Percentiles rank a stretch among this genome's conserved stretches.
Evolutionary conservation across 2,797 vertebrate species (phyloP).

Genomic region (Heliangelus exortis): DNA sequence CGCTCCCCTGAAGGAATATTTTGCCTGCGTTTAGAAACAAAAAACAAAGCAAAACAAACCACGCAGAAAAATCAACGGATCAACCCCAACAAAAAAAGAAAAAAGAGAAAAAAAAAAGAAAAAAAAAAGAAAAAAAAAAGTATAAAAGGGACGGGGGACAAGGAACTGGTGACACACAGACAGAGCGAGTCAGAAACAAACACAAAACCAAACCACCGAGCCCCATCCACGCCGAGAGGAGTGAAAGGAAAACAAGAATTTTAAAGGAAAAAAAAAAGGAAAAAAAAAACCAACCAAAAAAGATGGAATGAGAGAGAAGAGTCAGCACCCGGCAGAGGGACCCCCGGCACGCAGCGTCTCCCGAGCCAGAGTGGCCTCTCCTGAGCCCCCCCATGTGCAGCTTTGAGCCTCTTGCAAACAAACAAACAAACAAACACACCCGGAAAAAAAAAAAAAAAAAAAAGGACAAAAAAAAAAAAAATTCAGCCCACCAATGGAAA

Average conservation of each 20-base stretch:
- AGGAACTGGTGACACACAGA: constrained; percentile 80
- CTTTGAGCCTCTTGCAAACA: constrained; percentile 90
- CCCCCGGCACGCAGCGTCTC: no score
- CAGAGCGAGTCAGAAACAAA: constrained; percentile 79
- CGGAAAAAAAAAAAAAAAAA: not conserved
- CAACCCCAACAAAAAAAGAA: no score
- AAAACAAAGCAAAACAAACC: no score
- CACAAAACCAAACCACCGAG: no score
- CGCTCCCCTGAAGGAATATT: constrained; percentile 98
- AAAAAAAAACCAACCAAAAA: no score
- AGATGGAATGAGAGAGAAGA: constrained; percentile 76
- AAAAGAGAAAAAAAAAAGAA: no score
- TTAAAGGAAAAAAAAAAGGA: no score
- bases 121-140: no score
- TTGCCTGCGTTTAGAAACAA: constrained; percentile 90
- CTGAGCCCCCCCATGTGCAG: constrained; percentile 88
- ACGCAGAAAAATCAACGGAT: no score
- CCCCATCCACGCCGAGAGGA: constrained; percentile 79
- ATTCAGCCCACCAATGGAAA: not conserved
- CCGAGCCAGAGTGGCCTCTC: constrained; percentile 79
- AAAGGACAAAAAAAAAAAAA: not conserved
- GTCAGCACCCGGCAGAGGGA: constrained; percentile 68
- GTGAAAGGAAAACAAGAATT: constrained; percentile 55
- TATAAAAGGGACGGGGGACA: not conserved
- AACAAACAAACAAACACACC: not conserved